A percentile compares a stretch with the other conserved stretches of the same genome.
phyloP scores from a whole-genome alignment of 2,888 invertebrate species.

The Eumacrocentrus americanus region DNA sequence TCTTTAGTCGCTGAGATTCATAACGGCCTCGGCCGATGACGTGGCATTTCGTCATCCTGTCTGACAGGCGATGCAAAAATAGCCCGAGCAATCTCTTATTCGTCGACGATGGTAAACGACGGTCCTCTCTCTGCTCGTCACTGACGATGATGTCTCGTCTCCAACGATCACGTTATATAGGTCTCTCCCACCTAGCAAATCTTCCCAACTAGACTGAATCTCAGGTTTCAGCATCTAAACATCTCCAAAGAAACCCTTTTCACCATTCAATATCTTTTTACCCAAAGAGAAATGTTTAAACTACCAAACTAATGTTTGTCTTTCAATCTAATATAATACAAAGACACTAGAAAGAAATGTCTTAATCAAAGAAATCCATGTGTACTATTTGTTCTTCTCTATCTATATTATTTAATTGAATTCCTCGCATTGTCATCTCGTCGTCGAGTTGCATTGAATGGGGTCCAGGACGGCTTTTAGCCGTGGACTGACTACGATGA shows the following conservation, averaged over 20 bases:
- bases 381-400: background rate
- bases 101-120: conserved; percentile 7
- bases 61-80: conserved; percentile 42
- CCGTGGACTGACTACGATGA: conserved; percentile 37
- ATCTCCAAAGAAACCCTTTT: no score
- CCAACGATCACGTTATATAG: no score
- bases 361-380: background rate
- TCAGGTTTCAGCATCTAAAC: no score
- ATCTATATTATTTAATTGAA: background rate
- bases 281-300: no score
- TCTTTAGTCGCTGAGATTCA: conserved; percentile 26
- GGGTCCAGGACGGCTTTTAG: conserved; percentile 47
- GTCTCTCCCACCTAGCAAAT: no score
- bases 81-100: conserved; percentile 30
- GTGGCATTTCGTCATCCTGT: conserved; percentile 44
- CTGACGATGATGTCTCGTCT: background rate
- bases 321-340: no score
- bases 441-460: conserved; percentile 24
- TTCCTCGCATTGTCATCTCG: no score
- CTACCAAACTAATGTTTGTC: no score
- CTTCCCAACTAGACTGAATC: no score
- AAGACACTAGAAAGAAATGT: background rate
- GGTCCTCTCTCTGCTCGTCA: background rate
- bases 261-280: no score
- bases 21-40: conserved; percentile 46